phyloP scores from a whole-genome alignment of 2,888 invertebrate genomes.

The Oxytorus armatus region DNA sequence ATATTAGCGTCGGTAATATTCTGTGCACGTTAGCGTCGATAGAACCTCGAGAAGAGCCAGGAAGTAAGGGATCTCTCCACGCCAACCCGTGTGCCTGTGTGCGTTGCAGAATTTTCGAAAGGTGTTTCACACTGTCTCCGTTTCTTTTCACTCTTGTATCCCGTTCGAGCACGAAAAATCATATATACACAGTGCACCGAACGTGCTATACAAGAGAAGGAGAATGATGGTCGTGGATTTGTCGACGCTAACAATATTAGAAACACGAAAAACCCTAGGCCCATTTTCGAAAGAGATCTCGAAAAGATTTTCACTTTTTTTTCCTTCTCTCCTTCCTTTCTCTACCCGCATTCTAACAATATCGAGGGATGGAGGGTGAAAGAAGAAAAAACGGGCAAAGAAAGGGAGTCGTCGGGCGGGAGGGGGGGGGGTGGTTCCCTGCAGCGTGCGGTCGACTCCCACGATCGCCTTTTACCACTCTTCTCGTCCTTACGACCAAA shows the following conservation, averaged over 20 bases:
- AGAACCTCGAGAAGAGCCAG: slow-evolving; percentile 5
- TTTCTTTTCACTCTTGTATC: neutral
- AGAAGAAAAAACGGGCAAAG: slow-evolving; percentile 19
- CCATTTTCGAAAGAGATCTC: neutral
- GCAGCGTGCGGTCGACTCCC: slow-evolving; percentile 59
- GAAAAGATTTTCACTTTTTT: slow-evolving; percentile 9
- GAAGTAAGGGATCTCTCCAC: slow-evolving; percentile 3
- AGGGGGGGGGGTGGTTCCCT: slow-evolving; percentile 13
- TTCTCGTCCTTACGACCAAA: slow-evolving; percentile 20
- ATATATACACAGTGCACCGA: neutral
- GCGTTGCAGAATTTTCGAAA: slow-evolving; percentile 29
- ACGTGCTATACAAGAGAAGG: neutral
- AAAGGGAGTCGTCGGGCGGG: slow-evolving; percentile 36
- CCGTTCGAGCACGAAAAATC: neutral
- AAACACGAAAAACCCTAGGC: slow-evolving; percentile 1
- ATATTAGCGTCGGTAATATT: neutral
- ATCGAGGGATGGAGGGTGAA: slow-evolving; percentile 9
- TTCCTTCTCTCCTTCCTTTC: neutral
- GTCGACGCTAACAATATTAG: neutral
- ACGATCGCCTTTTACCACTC: slow-evolving; percentile 49
- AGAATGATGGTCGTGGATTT: neutral
- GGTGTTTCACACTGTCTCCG: neutral
- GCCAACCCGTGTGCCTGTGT: slow-evolving; percentile 15
- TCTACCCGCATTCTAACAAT: slow-evolving; percentile 35
- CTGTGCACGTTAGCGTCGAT: neutral